Conservation (phyloP, 2,888 invertebrate genomes). For the Drosophila testacea region DNA sequence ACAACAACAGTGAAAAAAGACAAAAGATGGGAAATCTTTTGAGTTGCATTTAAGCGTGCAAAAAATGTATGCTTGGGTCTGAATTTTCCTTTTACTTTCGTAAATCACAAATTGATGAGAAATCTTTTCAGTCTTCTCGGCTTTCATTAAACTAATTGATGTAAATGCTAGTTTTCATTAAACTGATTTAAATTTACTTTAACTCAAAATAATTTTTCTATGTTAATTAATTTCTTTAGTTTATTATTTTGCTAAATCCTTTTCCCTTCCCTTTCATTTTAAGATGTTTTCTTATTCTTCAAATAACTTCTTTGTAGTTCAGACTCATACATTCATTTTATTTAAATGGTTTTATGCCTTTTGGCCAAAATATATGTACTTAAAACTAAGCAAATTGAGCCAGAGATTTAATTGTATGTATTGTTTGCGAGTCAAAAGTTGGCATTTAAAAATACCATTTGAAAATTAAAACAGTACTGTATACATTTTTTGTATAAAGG, state of each 20-base stretch:
- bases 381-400: conserved; percentile 3
- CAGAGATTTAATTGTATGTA: neutral
- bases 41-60: conserved; percentile 54
- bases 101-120: conserved; percentile 23
- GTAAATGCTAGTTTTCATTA: neutral
- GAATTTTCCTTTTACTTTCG: conserved; percentile 25
- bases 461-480: neutral
- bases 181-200: neutral
- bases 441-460: neutral
- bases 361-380: conserved; percentile 2
- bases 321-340: neutral
- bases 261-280: neutral
- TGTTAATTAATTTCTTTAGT: neutral
- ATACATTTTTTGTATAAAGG: conserved; percentile 7
- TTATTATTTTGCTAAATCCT: neutral
- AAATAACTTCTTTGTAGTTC: too few relatives aligned
- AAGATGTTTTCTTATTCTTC: neutral
- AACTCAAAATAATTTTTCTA: neutral
- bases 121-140: conserved; percentile 21
- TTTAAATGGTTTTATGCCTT: conserved; percentile 1
- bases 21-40: conserved; percentile 36
- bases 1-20: conserved; percentile 13
- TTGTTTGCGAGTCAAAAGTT: conserved; percentile 5
- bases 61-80: conserved; percentile 43
- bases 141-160: conserved; percentile 50